phyloP scores from a whole-genome alignment of 2,113 vertebrate species.

The Zosterops borbonicus region DNA sequence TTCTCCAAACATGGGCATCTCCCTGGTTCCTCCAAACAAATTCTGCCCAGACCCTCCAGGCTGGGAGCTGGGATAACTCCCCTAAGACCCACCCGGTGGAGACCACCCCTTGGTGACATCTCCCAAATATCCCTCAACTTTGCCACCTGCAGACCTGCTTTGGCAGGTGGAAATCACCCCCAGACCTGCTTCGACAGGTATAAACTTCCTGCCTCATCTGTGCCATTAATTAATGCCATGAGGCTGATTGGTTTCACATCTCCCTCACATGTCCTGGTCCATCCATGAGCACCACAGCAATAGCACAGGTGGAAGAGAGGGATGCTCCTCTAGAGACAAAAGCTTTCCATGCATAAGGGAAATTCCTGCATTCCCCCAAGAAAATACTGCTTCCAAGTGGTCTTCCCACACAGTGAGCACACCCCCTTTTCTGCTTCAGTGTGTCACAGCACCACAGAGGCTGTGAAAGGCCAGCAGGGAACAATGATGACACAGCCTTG shows the following conservation, averaged over 20 bases:
- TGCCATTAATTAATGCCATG: background rate
- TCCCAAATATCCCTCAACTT: background rate
- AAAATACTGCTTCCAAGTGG: background rate
- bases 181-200: background rate
- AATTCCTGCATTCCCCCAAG: background rate
- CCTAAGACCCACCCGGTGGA: accelerated
- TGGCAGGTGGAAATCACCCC: background rate
- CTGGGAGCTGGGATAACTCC: background rate
- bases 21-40: background rate
- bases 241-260: background rate
- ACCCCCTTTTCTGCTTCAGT: background rate
- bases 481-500: background rate
- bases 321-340: background rate
- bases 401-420: background rate
- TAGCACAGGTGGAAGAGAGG: accelerated
- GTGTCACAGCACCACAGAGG: background rate
- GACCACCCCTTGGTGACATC: background rate
- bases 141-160: background rate
- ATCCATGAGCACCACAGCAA: background rate
- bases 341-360: background rate
- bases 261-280: background rate
- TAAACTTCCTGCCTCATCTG: background rate
- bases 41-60: background rate
- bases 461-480: background rate
- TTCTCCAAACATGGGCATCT: background rate